A percentile compares a stretch with the other conserved stretches of the same genome.
Evolutionary conservation across 2,888 invertebrate species (phyloP).

Genomic region (Achlya flavicornis): DNA sequence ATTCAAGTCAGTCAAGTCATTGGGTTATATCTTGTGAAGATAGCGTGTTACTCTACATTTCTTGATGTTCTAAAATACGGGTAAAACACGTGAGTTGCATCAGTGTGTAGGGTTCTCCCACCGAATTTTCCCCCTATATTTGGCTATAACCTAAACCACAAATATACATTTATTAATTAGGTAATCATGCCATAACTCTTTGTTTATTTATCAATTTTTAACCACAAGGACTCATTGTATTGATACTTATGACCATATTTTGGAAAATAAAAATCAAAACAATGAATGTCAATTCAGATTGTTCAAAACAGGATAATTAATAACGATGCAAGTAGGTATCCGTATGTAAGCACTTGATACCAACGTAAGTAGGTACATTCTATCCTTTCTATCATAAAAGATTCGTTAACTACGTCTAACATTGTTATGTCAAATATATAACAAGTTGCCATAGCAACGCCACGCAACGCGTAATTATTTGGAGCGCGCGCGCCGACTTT

Average conservation of each 20-base stretch:
- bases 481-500: conserved; percentile 13
- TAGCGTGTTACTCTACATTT: no score
- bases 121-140: neutral
- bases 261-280: neutral
- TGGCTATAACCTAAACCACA: neutral
- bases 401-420: no score
- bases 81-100: no score
- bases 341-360: no score
- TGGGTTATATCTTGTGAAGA: no score
- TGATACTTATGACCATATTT: neutral
- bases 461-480: conserved; percentile 7
- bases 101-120: neutral
- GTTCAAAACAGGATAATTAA: neutral
- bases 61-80: no score
- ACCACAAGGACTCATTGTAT: neutral
- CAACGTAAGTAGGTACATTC: no score
- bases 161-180: neutral
- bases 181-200: neutral
- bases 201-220: neutral
- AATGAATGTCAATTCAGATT: neutral
- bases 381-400: no score
- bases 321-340: no score
- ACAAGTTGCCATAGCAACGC: neutral
- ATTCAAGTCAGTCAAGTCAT: no score
- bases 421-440: neutral